A percentile compares a stretch with the other conserved stretches of the same genome.
These are phyloP conservation scores for Hipparchia semele DNA, from an alignment of 2,888 invertebrate genomes.

Conservation along the genomic window DNA sequence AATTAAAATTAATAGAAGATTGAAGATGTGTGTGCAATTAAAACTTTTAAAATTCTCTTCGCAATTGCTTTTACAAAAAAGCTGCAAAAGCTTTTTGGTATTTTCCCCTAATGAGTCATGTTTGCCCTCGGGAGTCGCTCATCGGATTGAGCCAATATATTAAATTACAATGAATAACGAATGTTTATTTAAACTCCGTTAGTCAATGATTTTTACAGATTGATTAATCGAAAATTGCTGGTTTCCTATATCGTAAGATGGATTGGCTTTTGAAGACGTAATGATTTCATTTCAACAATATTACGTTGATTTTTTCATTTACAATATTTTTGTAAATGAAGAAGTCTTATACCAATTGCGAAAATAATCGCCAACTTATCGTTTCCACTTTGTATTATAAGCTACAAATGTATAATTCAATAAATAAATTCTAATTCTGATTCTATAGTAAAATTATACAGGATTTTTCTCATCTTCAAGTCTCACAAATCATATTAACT, in stretches of 20 bases:
- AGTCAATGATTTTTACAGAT: neutral
- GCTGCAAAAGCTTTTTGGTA: constrained; percentile 52
- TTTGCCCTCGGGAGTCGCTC: constrained; percentile 48
- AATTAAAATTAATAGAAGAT: neutral
- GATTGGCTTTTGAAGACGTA: neutral
- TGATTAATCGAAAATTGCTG: neutral
- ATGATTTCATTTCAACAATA: neutral
- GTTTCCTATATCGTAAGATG: constrained; percentile 11
- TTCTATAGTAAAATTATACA: no score
- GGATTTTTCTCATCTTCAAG: no score
- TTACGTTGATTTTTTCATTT: neutral
- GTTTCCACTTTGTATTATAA: no score
- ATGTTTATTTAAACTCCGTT: constrained; percentile 52
- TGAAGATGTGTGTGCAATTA: constrained; percentile 6
- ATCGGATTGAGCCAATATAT: constrained; percentile 61
- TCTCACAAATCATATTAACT: no score
- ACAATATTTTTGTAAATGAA: neutral
- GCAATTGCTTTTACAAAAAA: constrained; percentile 27
- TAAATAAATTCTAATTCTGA: no score
- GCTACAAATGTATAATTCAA: no score
- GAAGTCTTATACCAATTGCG: no score
- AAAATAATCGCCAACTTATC: no score
- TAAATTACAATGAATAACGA: constrained; percentile 73
- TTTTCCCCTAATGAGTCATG: constrained; percentile 49
- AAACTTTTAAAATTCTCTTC: neutral